A percentile compares a stretch with the other conserved stretches of the same genome.
These are phyloP conservation scores for Heliconius nattereri DNA, from an alignment of 1,140 invertebrate species.

Conservation along the genomic window DNA sequence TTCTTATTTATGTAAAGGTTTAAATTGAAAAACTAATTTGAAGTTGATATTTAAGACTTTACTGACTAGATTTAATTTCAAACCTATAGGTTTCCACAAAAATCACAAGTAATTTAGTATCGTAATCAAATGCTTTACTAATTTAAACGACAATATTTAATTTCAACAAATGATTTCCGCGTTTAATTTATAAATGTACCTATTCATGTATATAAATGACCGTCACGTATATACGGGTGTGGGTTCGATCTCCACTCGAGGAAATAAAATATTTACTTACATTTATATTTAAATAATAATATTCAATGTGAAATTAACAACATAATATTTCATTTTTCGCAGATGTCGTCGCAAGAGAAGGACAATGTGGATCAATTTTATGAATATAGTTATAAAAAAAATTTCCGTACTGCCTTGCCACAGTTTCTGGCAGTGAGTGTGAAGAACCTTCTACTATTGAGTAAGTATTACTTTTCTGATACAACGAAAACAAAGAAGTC, in stretches of 20 bases:
- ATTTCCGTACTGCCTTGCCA: conserved; percentile 81
- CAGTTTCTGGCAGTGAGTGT: conserved; percentile 84
- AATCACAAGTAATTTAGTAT: not conserved
- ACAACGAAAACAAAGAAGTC: too few species aligned
- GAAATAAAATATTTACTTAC: too few species aligned
- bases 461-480: conserved; percentile 44
- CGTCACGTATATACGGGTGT: too few species aligned
- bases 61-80: too few species aligned
- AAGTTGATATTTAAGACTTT: too few species aligned
- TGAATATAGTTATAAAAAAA: conserved; percentile 63
- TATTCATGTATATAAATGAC: too few species aligned
- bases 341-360: conserved; percentile 44
- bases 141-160: conserved; percentile 12
- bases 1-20: too few species aligned
- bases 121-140: not conserved
- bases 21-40: too few species aligned
- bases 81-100: not conserved
- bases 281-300: too few species aligned
- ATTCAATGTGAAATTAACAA: not conserved
- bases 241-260: too few species aligned
- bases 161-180: not conserved
- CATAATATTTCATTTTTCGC: conserved; percentile 19
- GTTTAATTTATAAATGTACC: conserved; percentile 1
- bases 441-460: conserved; percentile 84
- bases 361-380: conserved; percentile 27